Evolutionary conservation across 2,888 invertebrate genomes (phyloP), one percentile per base, ranked within the genome.

Genomic region (Mimachlamys varia): DNA sequence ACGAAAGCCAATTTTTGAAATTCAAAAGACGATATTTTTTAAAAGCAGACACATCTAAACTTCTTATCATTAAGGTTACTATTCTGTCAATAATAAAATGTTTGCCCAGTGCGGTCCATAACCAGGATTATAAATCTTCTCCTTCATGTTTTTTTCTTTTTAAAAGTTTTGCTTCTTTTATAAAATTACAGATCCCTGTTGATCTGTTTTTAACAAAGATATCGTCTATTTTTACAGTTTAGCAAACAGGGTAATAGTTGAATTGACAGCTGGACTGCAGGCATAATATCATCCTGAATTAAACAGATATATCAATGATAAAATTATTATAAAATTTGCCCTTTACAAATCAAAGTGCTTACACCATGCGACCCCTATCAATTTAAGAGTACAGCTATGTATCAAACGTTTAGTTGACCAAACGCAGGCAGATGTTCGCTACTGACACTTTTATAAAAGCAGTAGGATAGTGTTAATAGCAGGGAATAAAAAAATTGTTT

Each of bases 341-440:
- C 76, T 22, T 58, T 76, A 76, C 22, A 76, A 76, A 33, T 76
- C 33, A 76, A 12, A 76, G 33, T 76, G 27, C 10, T 76, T 33
- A 76, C 76, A 76, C 76, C 58, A 58, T 58, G n/a, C 27, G 76
- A 76, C 27, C 62, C 33, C 33, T 15, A 76, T 76, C 33, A 76
- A 27, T 33, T 76, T 76, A 76, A 27, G 44, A 76, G 76, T 76
- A 76, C 76, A 76, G 76, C 76, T 12, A 33, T 27, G 76, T 76
- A 76, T 76, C 76, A 76, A 76, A 76, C 58, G 33, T 76, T 76
- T 76, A 76, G 17, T 10, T 76, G 76, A 76, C 58, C 58, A 58
- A 10, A 76, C 27, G 33, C 27, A 76, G 76, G 76, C 76, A 76
- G 76, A 76, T 76, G 76, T 76, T 76, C 76, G 33, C 76, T 15